Percentiles rank a stretch among this genome's conserved stretches.
Evolutionary conservation across 2,113 vertebrate genomes (phyloP).

Genomic region (Columbina picui): DNA sequence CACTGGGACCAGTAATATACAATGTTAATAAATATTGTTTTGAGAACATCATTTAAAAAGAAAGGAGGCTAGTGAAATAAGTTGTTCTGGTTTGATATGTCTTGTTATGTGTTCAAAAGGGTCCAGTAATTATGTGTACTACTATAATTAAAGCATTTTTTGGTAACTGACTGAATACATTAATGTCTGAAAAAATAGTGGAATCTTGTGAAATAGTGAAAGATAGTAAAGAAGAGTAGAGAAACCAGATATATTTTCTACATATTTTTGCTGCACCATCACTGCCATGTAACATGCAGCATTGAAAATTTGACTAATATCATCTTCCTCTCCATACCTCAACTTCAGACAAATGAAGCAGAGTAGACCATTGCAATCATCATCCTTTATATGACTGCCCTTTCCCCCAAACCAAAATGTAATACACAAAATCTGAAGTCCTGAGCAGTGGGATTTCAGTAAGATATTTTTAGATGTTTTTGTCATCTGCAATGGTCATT

Average conservation of each 20-base stretch:
- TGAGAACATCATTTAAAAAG: background rate
- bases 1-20: background rate
- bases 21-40: background rate
- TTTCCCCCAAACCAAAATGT: fast-evolving
- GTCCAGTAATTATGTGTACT: background rate
- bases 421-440: background rate
- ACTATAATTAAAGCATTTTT: background rate
- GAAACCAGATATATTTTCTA: background rate
- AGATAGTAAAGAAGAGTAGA: background rate
- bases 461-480: background rate
- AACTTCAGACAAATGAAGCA: background rate
- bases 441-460: fast-evolving
- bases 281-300: background rate
- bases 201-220: background rate
- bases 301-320: background rate
- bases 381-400: background rate
- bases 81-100: background rate
- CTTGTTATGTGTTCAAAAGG: background rate
- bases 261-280: background rate
- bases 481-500: background rate
- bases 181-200: background rate
- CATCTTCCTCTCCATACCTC: background rate
- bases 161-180: background rate
- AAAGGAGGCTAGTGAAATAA: background rate
- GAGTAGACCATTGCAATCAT: background rate